Evolutionary conservation across 2,797 vertebrate species (phyloP).

Genomic region (Lutjanus campechanus): DNA sequence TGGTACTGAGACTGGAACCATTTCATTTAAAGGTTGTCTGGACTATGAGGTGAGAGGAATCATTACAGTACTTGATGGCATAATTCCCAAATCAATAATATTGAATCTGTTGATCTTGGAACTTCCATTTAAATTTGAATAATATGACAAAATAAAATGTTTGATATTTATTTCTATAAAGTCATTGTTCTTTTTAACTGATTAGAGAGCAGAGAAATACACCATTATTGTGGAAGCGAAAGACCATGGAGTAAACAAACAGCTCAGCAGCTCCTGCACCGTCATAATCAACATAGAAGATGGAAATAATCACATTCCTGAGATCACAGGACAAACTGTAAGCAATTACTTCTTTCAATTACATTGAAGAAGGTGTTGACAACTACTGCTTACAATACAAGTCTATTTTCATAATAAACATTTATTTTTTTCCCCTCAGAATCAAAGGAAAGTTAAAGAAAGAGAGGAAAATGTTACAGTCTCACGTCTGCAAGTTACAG

Average conservation of each 20-base stretch:
- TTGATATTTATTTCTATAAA: background rate
- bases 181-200: background rate
- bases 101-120: background rate
- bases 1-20: background rate
- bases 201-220: constrained; percentile 78
- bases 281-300: constrained; percentile 74
- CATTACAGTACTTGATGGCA: background rate
- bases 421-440: constrained; percentile 50
- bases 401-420: background rate
- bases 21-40: constrained; percentile 84
- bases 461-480: constrained; percentile 62
- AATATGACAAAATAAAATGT: background rate
- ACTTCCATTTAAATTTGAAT: background rate
- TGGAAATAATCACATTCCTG: constrained; percentile 80
- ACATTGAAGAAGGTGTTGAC: accelerated
- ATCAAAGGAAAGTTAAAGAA: constrained; percentile 74
- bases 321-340: constrained; percentile 67
- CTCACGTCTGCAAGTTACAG: constrained; percentile 72
- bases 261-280: constrained; percentile 74
- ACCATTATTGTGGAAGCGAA: constrained; percentile 80
- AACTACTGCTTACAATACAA: background rate
- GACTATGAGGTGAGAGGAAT: constrained; percentile 76
- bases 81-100: background rate
- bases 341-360: constrained; percentile 30
- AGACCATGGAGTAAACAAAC: constrained; percentile 66